Base-by-base conservation (phyloP, 2,888 invertebrate genomes). In the Sinohyriopsis cumingii region DNA sequence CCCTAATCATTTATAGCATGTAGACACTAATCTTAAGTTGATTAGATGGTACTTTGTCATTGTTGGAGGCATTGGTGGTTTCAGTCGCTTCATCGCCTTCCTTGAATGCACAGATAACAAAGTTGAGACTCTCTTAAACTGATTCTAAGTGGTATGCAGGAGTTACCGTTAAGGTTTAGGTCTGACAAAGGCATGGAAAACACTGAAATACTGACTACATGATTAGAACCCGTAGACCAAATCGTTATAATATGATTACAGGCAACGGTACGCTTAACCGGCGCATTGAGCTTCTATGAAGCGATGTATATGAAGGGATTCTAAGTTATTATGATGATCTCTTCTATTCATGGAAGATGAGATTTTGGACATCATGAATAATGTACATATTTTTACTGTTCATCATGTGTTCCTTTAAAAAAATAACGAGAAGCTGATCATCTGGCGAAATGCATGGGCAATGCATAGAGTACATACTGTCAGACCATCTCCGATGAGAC, bases 331-430 rank as follows among this genome's bases (percentile, higher is more conserved):
- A 24, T 59, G 56, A 68, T 64, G 54, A 57, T 33, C 24, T 72
- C 19, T 71, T 71, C 55, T 65, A 68, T 65, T 56, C 59, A 65
- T 72, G 71, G 65, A 72, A 62, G 71, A 68, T 12, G 57, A 54
- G 4, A 60, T 72, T 12, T 54, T 72, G 20, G 68, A 68, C 56
- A 55, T 59, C 18, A 22, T 68, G 20, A 54, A 68, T 68, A 62
- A 67, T 12, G n/a, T 55, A 25, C 55, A 71, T 28, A 65, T 68
- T 20, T 60, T 22, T 59, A 65, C 65, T 18, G 33, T 72, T 4
- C 68, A 72, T 25, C 60, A 55, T 53, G 65, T 65, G 1, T 65
- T 53, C 25, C 20, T 65, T 53, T 19, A 22, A 20, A 60, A 65
- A 33, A 65, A 68, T 24, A 68, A 68, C 45, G 59, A 54, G 25